Percentiles rank a stretch among this genome's conserved stretches.
Evolutionary conservation across 2,113 vertebrate species (phyloP).

Genomic region (Himantopus leucocephalus): DNA sequence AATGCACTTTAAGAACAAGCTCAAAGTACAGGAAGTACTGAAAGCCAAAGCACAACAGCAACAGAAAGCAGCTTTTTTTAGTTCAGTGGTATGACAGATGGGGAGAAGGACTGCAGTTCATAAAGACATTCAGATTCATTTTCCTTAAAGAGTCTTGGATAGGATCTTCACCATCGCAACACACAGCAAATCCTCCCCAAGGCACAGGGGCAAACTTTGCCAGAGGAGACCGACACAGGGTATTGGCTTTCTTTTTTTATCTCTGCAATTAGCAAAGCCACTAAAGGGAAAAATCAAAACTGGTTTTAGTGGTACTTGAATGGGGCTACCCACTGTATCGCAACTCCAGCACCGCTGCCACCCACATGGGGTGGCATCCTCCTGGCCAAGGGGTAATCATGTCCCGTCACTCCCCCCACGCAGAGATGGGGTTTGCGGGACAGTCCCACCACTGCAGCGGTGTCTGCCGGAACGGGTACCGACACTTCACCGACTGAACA

Average conservation of each 20-base stretch:
- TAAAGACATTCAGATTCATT: not conserved
- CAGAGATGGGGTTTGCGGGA: not conserved
- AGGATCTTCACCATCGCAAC: not conserved
- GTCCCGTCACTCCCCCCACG: accelerated
- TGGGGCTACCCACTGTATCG: accelerated
- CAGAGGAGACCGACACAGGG: not conserved
- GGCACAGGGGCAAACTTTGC: not conserved
- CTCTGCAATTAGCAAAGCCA: not conserved
- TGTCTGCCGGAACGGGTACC: not conserved
- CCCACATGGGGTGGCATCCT: not conserved
- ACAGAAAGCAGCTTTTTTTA: not conserved
- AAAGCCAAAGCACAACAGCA: not conserved
- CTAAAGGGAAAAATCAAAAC: not conserved
- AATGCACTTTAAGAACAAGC: slow-evolving; percentile 37
- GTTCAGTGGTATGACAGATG: accelerated
- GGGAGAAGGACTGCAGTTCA: not conserved
- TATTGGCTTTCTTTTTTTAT: not conserved
- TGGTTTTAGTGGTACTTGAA: not conserved
- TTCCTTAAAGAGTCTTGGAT: not conserved
- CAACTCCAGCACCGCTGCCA: not conserved
- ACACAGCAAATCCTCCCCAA: not conserved
- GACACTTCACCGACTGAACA: accelerated
- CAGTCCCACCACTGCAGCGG: accelerated
- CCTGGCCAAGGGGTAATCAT: accelerated
- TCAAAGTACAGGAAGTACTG: slow-evolving; percentile 51